Evolutionary conservation across 2,797 vertebrate genomes (phyloP).

Genomic region (Antennarius maculatus): DNA sequence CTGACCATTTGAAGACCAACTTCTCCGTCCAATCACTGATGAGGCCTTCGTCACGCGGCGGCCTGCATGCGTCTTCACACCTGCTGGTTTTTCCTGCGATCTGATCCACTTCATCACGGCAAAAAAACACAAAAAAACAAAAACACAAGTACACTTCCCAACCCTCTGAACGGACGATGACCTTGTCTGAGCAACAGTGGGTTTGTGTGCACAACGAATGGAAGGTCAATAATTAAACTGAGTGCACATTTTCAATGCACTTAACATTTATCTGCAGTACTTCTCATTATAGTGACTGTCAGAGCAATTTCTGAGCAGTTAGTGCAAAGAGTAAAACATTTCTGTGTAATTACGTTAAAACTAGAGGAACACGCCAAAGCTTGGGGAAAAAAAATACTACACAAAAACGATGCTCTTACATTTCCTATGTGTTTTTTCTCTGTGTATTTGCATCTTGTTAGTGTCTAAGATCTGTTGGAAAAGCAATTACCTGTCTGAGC

Average conservation of each 20-base stretch:
- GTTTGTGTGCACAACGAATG: slow-evolving; percentile 18
- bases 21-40: slow-evolving; percentile 16
- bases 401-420: slow-evolving; percentile 3
- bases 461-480: slow-evolving; percentile 58
- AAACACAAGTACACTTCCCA: slow-evolving; percentile 43
- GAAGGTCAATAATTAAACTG: slow-evolving; percentile 33
- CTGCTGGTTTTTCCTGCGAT: slow-evolving; percentile 9
- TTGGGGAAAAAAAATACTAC: slow-evolving; percentile 1
- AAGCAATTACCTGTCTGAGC: slow-evolving; percentile 68
- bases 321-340: slow-evolving; percentile 11
- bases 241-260: slow-evolving; percentile 33
- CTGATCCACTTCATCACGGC: slow-evolving; percentile 8
- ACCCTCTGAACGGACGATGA: slow-evolving; percentile 20
- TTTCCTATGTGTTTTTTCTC: slow-evolving; percentile 12
- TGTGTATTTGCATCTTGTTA: slow-evolving; percentile 50
- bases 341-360: slow-evolving; percentile 31
- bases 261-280: slow-evolving; percentile 31
- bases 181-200: not conserved
- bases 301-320: slow-evolving; percentile 10
- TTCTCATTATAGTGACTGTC: slow-evolving; percentile 27
- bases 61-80: slow-evolving; percentile 5
- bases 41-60: slow-evolving; percentile 19
- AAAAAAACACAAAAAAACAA: not conserved
- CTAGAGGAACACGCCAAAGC: not conserved
- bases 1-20: slow-evolving; percentile 28